These are phyloP conservation scores for Hypocryptadius cinnamomeus DNA, from an alignment of 2,113 vertebrate species.

Conservation along the genomic window DNA sequence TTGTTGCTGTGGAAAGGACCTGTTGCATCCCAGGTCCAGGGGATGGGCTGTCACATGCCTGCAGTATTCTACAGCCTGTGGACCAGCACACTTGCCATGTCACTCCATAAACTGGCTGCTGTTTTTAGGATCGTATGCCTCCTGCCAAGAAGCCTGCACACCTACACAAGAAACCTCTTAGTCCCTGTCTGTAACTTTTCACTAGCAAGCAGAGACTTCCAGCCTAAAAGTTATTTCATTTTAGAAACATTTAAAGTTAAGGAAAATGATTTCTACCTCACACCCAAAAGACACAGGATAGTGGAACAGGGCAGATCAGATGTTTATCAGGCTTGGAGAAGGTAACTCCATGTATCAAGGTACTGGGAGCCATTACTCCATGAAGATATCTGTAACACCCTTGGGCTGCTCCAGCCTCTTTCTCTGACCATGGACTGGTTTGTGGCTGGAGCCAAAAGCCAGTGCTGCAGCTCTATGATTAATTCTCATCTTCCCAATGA, in stretches of 20 bases:
- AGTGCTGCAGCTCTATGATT: not conserved
- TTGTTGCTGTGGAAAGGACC: not conserved
- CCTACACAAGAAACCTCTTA: not conserved
- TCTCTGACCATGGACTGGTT: not conserved
- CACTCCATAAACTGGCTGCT: not conserved
- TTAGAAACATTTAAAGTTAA: not conserved
- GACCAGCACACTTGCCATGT: fast-evolving
- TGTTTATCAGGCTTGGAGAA: not conserved
- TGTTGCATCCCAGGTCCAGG: not conserved
- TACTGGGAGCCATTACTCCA: not conserved
- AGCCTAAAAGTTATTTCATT: not conserved
- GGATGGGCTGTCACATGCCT: not conserved
- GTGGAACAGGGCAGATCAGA: not conserved
- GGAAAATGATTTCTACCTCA: not conserved
- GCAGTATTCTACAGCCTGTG: not conserved
- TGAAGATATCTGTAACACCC: not conserved
- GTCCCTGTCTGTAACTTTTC: not conserved
- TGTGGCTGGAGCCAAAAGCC: not conserved
- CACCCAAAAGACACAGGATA: not conserved
- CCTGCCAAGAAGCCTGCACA: not conserved
- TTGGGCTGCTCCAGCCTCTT: not conserved
- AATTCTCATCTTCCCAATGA: not conserved
- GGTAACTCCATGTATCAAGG: not conserved
- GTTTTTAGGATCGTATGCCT: not conserved
- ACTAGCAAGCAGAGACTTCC: not conserved